Base-by-base conservation (phyloP, 2,113 vertebrate genomes). In the Sceloporus tristichus region DNA sequence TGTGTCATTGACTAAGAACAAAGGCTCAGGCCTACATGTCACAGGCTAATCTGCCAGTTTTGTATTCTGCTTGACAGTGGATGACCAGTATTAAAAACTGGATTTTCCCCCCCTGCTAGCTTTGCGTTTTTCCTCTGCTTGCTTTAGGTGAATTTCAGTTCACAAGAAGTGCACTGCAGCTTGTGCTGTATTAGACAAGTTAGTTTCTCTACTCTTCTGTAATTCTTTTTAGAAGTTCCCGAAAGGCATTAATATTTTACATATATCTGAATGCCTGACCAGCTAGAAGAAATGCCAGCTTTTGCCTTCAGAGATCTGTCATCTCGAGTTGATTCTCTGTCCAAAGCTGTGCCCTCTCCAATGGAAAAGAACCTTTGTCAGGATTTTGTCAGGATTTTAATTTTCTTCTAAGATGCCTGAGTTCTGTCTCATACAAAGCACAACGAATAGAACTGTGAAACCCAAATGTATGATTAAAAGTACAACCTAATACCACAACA, bases 1-100 rank as follows among this genome's bases (percentile, higher is more conserved):
- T 21, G 81, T 2, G n/a, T 85, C 21, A 38, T 40, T 4, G 78
- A 76, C 40, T n/a, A 13, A 11, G 29, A 27, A 16, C 83, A 78
- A 71, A 42, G 7, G 40, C 76, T 89, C 74, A 68, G 59, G 1
- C 84, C 42, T 66, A 77, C 85, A 70, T 82, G 38, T 75, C 85
- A 59, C 38, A 14, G 80, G 77, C 27, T 56, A 19, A 56, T 59
- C n/a, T 86, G 8, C 66, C 70, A 6, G 59, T 34, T 56, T 14
- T 18, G 9, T n/a, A 38, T 38, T 29, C 34, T 42, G 54, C 66
- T 71, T 18, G 29, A 8, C 48, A 38, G 19, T 2, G 59, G 68
- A 59, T 10, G 16, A 59, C 25, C 54, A 53, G 27, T 56, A 42
- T 19, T 42, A 48, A 68, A 78, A 86, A 27, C 74, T 9, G 5